Evolutionary conservation across 1,140 invertebrate genomes (phyloP).

Genomic region (Augochlora pura): DNA sequence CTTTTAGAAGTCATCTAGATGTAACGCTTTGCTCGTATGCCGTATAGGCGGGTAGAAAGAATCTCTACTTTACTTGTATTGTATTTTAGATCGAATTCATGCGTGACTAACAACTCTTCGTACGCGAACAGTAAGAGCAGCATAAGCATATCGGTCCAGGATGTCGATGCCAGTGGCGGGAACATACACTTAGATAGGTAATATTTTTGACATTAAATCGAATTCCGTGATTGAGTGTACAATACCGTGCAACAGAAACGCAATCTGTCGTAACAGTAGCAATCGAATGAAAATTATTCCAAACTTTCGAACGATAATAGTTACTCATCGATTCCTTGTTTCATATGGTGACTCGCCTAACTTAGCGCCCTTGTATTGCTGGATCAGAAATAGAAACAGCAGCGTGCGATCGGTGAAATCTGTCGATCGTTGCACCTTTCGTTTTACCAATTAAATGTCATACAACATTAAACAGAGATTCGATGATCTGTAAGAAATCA

Average conservation of each 20-base stretch:
- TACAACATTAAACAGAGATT: too few species aligned
- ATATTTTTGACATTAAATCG: slow-evolving; percentile 30
- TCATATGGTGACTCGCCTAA: background rate
- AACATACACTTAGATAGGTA: slow-evolving; percentile 86
- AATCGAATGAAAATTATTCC: background rate
- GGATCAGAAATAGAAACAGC: too few species aligned
- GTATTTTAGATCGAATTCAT: slow-evolving; percentile 71
- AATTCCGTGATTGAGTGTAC: background rate
- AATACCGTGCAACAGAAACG: slow-evolving; percentile 18
- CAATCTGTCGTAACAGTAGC: background rate
- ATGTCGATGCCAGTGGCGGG: slow-evolving; percentile 81
- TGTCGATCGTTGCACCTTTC: too few species aligned
- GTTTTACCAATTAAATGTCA: too few species aligned
- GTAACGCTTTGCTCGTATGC: slow-evolving; percentile 5
- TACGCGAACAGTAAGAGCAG: slow-evolving; percentile 80
- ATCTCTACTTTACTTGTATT: slow-evolving; percentile 31
- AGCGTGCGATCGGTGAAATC: background rate
- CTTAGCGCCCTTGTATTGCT: background rate
- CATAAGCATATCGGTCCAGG: slow-evolving; percentile 84
- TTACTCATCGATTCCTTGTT: slow-evolving; percentile 27
- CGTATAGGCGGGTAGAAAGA: slow-evolving; percentile 6
- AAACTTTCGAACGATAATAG: background rate
- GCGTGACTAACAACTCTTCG: slow-evolving; percentile 66
- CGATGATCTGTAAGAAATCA: too few species aligned
- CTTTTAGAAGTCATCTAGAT: background rate